Base-by-base conservation (phyloP, 2,888 invertebrate species). In the Agrotis ipsilon region DNA sequence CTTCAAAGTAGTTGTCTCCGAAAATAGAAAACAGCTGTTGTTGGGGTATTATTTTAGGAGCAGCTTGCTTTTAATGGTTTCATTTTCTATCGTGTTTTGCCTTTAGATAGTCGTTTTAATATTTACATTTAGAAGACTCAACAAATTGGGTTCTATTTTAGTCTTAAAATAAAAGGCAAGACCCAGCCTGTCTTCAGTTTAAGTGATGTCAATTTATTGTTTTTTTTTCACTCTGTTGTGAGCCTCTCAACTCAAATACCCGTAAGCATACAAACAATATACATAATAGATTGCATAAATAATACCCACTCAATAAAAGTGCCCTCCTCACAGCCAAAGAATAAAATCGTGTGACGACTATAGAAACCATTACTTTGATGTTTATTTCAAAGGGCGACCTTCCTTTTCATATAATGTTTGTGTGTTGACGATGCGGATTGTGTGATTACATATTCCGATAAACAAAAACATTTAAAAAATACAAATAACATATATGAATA, bases 311-410 rank as follows among this genome's bases (percentile, higher is more conserved):
- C 86, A 79, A 78, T 81, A 76, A 72, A 84, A 75, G 75, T 64
- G 74, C 80, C 49, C 55, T 72, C 64, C 48, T 72, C 81, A 81
- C 80, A 80, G 76, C 52, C 58, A 67, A 64, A 72, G 76, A 85
- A 80, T 78, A 83, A 78, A 86, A 72, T 82, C 76, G 81, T 77
- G 79, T 78, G 78, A 80, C 76, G 75, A 81, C 71, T 78, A 71
- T 67, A 75, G 62, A 78, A 78, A 80, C 78, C 83, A 70, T 85
- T 83, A 80, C 87, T 89, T 89, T 89, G 86, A 89, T 87, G 84
- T 87, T 83, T 86, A 82, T 88, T 85, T 84, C 88, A 87, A 87
- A 88, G 76, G 74, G 72, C 73, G 75, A 72, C 75, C 76, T 78
- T 69, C 72, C 55, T 82, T 83, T 84, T 80, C 64, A 74, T 77